Conservation (phyloP, 2,113 vertebrate genomes). For the Rhegmatorhina hoffmannsi region DNA sequence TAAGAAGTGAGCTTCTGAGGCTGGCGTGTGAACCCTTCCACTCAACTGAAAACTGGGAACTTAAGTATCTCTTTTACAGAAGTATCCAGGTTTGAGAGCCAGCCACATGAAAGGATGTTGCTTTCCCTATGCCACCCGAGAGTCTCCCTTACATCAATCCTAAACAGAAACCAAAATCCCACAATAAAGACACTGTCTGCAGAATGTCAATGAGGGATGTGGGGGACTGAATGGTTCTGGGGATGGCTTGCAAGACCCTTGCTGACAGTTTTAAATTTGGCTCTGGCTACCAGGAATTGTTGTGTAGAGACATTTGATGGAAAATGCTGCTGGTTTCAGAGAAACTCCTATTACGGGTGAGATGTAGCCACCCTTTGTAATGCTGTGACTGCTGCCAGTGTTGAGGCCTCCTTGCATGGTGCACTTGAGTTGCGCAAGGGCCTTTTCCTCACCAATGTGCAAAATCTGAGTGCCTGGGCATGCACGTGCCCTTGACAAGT, state of each 20-base stretch:
- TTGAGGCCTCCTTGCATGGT: not conserved
- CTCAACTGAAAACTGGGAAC: not conserved
- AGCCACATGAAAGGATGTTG: not conserved
- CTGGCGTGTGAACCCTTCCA: not conserved
- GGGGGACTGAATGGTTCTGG: accelerated
- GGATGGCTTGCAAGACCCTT: not conserved
- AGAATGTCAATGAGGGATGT: not conserved
- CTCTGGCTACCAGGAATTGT: not conserved
- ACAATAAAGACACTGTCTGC: not conserved
- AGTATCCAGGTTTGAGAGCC: not conserved
- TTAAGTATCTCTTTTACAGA: not conserved
- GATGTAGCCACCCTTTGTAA: not conserved
- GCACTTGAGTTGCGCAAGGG: not conserved
- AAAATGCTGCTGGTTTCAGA: not conserved
- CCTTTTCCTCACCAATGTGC: not conserved
- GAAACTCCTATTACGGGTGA: not conserved
- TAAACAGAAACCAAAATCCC: not conserved
- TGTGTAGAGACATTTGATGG: not conserved
- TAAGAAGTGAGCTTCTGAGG: not conserved
- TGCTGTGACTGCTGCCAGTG: not conserved
- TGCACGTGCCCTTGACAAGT: not conserved
- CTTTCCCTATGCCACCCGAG: not conserved
- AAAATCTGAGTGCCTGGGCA: not conserved
- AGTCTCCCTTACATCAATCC: not conserved
- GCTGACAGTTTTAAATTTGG: not conserved